Percentiles rank a stretch among this genome's conserved stretches.
Conservation (phyloP, 1,140 invertebrate genomes). For the Panulirus ornatus region DNA sequence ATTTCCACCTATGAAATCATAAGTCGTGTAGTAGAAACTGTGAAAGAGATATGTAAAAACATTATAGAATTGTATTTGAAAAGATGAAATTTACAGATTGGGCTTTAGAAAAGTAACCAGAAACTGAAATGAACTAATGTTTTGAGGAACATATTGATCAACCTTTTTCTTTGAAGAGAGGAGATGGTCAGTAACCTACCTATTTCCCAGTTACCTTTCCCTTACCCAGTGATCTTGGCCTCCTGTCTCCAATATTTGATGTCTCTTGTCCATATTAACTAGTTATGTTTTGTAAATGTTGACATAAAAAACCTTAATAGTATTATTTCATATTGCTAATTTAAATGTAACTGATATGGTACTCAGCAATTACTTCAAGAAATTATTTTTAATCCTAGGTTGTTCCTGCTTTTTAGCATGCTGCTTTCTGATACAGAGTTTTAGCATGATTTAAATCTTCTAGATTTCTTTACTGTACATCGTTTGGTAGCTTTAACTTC, state of each 20-base stretch:
- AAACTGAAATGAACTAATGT: too few species aligned
- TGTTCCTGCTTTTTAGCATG: slow-evolving; percentile 47
- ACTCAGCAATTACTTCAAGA: neutral
- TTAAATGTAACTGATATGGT: neutral
- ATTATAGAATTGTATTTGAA: too few species aligned
- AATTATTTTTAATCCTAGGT: neutral
- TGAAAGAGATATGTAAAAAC: too few species aligned
- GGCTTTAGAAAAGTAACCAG: too few species aligned
- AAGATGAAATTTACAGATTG: too few species aligned
- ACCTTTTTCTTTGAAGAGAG: neutral
- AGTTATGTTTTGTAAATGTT: neutral
- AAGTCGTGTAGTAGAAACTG: too few species aligned
- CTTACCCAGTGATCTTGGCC: too few species aligned
- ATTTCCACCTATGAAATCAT: too few species aligned
- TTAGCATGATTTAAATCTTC: slow-evolving; percentile 26
- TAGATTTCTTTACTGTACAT: neutral
- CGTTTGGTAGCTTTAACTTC: neutral
- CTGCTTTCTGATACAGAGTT: neutral
- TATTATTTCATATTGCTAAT: neutral
- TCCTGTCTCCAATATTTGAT: too few species aligned
- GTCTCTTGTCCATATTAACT: too few species aligned
- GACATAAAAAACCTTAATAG: too few species aligned
- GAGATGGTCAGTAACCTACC: slow-evolving; percentile 1
- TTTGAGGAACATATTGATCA: too few species aligned
- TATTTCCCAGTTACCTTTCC: neutral